phyloP scores from a whole-genome alignment of 2,113 vertebrate genomes.

The Okapia johnstoni region DNA sequence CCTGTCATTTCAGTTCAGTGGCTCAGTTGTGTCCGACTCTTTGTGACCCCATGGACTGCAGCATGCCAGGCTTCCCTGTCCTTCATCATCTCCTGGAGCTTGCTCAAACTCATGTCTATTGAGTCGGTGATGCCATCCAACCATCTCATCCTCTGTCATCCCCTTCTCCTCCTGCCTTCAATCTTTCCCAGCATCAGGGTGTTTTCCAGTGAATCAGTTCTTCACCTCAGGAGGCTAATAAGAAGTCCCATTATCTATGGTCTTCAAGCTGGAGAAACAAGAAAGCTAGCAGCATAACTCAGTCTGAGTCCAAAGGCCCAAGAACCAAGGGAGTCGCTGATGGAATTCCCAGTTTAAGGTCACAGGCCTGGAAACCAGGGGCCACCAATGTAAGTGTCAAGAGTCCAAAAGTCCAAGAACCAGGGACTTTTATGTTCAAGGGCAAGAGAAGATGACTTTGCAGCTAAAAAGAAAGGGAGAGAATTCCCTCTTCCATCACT shows the following conservation, averaged over 20 bases:
- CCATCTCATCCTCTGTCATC: background rate
- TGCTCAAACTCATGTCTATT: background rate
- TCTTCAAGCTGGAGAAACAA: background rate
- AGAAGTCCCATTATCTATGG: background rate
- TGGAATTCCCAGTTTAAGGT: background rate
- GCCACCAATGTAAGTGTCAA: background rate
- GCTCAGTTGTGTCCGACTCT: fast-evolving
- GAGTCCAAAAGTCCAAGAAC: background rate
- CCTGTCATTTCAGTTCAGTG: background rate
- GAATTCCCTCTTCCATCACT: fast-evolving
- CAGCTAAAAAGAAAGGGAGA: background rate
- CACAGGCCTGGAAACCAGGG: background rate
- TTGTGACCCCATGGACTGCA: background rate
- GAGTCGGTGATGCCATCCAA: background rate
- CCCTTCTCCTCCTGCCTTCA: background rate
- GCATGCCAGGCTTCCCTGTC: background rate
- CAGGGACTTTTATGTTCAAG: background rate
- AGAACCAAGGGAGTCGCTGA: background rate
- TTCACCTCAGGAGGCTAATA: background rate
- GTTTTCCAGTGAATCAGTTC: background rate
- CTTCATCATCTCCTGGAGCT: background rate
- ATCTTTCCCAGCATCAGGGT: background rate
- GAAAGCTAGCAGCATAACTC: background rate
- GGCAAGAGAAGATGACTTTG: background rate
- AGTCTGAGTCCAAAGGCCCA: background rate